Percentiles rank a stretch among this genome's conserved stretches.
These are phyloP conservation scores for Ellobius talpinus DNA, from an alignment of 2,113 vertebrate species.

Conservation along the genomic window DNA sequence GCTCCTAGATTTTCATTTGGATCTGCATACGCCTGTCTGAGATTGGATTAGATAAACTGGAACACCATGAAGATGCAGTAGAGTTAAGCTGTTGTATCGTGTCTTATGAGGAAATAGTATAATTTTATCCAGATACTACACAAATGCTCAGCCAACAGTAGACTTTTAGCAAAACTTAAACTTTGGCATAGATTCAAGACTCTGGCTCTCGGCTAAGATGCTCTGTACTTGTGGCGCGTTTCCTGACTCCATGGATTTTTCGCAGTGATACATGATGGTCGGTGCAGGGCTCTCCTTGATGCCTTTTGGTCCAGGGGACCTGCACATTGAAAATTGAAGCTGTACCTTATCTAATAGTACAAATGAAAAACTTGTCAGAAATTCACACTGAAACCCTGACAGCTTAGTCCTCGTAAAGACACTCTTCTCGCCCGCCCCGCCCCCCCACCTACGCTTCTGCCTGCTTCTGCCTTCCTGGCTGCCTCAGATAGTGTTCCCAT, in stretches of 20 bases:
- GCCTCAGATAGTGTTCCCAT: not conserved
- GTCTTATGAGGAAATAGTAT: slow-evolving; percentile 70
- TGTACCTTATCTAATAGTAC: slow-evolving; percentile 45
- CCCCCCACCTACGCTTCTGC: not conserved
- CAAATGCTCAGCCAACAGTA: slow-evolving; percentile 51
- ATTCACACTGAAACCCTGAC: slow-evolving; percentile 33
- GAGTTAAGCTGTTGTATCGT: slow-evolving; percentile 55
- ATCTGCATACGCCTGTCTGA: slow-evolving; percentile 28
- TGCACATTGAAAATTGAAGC: slow-evolving; percentile 48
- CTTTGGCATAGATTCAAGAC: slow-evolving; percentile 51
- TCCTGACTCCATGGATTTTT: slow-evolving; percentile 48
- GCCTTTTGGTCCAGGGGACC: slow-evolving; percentile 56
- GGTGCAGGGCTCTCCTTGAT: slow-evolving; percentile 16
- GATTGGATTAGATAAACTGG: slow-evolving; percentile 72
- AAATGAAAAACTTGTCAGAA: slow-evolving; percentile 50
- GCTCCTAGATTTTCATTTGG: slow-evolving; percentile 61
- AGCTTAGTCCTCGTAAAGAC: not conserved
- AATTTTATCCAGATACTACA: slow-evolving; percentile 54
- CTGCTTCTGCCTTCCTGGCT: slow-evolving; percentile 1
- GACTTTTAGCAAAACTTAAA: slow-evolving; percentile 71
- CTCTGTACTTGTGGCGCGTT: slow-evolving; percentile 19
- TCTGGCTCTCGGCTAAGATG: slow-evolving; percentile 48
- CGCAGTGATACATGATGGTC: slow-evolving; percentile 45
- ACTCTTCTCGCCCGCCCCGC: not conserved
- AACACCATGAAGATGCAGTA: slow-evolving; percentile 61